Base-by-base conservation (phyloP, 2,113 vertebrate species). In the Poecile atricapillus region DNA sequence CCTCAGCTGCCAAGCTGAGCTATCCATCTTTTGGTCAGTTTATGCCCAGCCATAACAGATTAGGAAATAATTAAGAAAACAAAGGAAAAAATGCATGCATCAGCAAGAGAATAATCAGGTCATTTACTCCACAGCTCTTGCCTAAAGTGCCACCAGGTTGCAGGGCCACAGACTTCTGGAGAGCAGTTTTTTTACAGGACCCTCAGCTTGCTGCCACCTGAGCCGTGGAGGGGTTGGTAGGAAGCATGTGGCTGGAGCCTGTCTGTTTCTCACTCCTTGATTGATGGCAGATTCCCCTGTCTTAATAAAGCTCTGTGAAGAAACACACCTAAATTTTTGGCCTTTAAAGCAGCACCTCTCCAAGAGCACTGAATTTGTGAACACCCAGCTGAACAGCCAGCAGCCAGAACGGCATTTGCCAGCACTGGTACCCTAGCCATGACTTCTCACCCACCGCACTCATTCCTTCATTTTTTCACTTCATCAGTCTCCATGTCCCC, bases 401-500 rank as follows among this genome's bases (percentile, higher is more conserved):
- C 46, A 52, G 49, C 59, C 73, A 25, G 21, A 84, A 21, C 0
- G 0, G 20, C 27, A 35, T 43, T 52, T 47, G 15, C 22, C 47
- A 35, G 19, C 28, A n/a, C 4, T n/a, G 33, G 25, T 55, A 22
- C 6, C 56, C 22, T 31, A 64, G 28, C 19, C 19, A 39, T 30
- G 44, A 60, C 5, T 78, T 82, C 49, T 78, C 31, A 64, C 5
- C 13, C 25, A 20, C 3, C 0, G 4, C 3, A 27, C 22, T 71
- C 7, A 1, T 56, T 39, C n/a, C 23, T 78, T 53, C 59, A 58
- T 43, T 28, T 71, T 62, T n/a, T 15, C 8, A 2, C 25, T 80
- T 56, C 0, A 0, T 22, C 10, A 3, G 30, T 39, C 20, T 47
- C 17, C 1, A 0, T 16, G 22, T 43, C 71, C 33, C 74, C n/a